Conservation (phyloP, 1,140 invertebrate genomes). For the Cherax destructor region DNA sequence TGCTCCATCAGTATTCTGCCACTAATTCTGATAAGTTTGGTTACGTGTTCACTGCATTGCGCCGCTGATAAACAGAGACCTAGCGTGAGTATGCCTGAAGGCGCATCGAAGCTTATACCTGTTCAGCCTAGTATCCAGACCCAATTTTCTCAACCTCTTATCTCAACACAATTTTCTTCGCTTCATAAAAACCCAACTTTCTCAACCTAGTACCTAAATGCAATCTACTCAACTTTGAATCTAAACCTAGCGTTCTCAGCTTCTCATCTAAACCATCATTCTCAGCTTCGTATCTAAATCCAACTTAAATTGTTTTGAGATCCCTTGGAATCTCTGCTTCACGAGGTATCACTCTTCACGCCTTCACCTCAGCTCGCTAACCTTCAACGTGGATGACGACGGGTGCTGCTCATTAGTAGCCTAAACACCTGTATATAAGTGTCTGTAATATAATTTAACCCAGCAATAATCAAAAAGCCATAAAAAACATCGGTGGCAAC, state of each 20-base stretch:
- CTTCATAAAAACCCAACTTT: too few relatives aligned
- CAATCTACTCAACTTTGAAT: too few relatives aligned
- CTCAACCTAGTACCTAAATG: too few relatives aligned
- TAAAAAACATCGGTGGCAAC: constrained; percentile 1
- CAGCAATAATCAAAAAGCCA: constrained; percentile 10
- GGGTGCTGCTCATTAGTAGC: neutral
- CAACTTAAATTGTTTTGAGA: too few relatives aligned
- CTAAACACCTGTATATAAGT: neutral
- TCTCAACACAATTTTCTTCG: neutral
- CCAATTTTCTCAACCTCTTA: neutral
- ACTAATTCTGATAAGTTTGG: constrained; percentile 37
- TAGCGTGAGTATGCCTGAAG: neutral
- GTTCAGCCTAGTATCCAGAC: too few relatives aligned
- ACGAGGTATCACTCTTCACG: too few relatives aligned
- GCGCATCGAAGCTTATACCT: neutral
- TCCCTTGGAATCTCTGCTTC: too few relatives aligned
- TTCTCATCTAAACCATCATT: too few relatives aligned
- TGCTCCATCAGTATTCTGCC: constrained; percentile 59
- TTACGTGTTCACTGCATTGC: constrained; percentile 55
- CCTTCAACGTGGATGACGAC: neutral
- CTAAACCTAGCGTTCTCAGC: too few relatives aligned
- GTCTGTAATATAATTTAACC: neutral
- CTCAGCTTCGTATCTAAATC: too few relatives aligned
- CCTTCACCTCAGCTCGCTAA: neutral
- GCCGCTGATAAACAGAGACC: neutral